Evolutionary conservation across 2,888 invertebrate genomes (phyloP).

Genomic region (Isotomurus palustris): DNA sequence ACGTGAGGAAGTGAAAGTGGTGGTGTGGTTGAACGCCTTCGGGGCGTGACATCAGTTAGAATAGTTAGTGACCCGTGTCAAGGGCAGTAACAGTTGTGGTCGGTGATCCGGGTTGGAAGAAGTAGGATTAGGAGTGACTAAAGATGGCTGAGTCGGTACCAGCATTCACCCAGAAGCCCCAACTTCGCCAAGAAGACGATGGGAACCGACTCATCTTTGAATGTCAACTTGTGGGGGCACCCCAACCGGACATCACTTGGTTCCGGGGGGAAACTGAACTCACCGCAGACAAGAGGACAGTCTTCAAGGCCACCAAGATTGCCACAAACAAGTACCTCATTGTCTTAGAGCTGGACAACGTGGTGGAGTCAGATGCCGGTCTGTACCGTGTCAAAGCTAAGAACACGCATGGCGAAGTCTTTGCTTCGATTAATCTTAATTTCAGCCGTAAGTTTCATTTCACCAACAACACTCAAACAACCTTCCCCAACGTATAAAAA

Average conservation of each 20-base stretch:
- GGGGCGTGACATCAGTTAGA: too few relatives aligned
- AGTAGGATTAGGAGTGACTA: background rate
- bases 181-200: conserved; percentile 92
- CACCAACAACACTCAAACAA: background rate
- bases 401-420: conserved; percentile 95
- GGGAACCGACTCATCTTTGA: conserved; percentile 92
- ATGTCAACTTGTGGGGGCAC: conserved; percentile 80
- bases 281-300: conserved; percentile 76
- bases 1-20: conserved; percentile 2
- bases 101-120: background rate
- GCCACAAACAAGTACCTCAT: conserved; percentile 82
- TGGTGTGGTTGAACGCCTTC: conserved; percentile 4
- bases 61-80: too few relatives aligned
- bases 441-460: conserved; percentile 81
- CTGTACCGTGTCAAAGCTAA: conserved; percentile 95
- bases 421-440: conserved; percentile 94
- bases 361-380: conserved; percentile 91
- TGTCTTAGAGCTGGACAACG: conserved; percentile 89
- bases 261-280: conserved; percentile 81
- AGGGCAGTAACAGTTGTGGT: background rate
- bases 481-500: background rate
- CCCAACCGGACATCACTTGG: conserved; percentile 88
- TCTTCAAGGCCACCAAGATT: conserved; percentile 81
- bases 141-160: conserved; percentile 84
- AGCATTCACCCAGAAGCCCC: conserved; percentile 97